These are phyloP conservation scores for Perdita meconis DNA, from an alignment of 2,888 invertebrate genomes.

Conservation along the genomic window DNA sequence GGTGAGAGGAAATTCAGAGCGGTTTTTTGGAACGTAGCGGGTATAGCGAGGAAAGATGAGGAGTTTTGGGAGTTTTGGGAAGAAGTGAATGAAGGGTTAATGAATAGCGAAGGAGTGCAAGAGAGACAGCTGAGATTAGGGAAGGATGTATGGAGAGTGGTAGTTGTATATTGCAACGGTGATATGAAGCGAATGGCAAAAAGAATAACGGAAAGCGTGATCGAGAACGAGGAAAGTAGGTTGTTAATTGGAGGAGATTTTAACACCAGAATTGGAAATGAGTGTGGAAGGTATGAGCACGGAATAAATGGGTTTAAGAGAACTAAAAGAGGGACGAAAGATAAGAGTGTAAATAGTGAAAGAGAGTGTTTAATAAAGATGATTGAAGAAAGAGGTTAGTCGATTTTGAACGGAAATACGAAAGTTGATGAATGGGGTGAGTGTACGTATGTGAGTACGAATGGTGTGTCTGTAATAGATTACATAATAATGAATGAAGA, in stretches of 20 bases:
- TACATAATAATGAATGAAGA: background rate
- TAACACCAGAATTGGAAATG: conserved; percentile 37
- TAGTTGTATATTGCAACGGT: conserved; percentile 20
- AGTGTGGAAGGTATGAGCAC: conserved; percentile 28
- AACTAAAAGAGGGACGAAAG: conserved; percentile 28
- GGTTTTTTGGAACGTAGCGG: conserved; percentile 28
- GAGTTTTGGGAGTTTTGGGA: conserved; percentile 8
- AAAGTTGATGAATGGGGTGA: background rate
- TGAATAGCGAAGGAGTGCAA: background rate
- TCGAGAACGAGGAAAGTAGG: conserved; percentile 23
- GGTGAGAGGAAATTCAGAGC: background rate
- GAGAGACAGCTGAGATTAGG: conserved; percentile 5
- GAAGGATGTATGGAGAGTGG: conserved; percentile 17
- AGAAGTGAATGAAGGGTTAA: conserved; percentile 4
- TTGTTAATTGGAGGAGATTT: conserved; percentile 13
- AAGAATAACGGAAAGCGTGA: conserved; percentile 2
- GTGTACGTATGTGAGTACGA: background rate
- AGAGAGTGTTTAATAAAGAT: conserved; percentile 37
- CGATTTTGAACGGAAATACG: conserved; percentile 39
- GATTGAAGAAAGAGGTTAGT: conserved; percentile 47
- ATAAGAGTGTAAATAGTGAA: background rate
- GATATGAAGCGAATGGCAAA: background rate
- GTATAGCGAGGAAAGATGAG: conserved; percentile 1
- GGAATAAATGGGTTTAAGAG: background rate
- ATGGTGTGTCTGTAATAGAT: background rate